phyloP scores from a whole-genome alignment of 2,797 vertebrate genomes.

The Danio choprae region DNA sequence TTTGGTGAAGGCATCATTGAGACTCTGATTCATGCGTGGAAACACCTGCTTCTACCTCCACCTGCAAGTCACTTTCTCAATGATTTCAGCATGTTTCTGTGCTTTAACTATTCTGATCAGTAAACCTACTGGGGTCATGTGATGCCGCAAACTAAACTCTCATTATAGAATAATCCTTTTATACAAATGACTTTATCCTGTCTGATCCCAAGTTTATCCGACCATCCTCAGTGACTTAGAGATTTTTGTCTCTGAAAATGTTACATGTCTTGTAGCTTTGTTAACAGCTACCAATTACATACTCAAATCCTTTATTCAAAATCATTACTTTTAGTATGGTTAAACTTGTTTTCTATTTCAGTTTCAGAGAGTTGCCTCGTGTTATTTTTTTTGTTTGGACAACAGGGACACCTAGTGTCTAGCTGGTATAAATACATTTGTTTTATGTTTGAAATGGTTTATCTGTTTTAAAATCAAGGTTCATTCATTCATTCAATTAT shows the following conservation, averaged over 20 bases:
- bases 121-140: not conserved
- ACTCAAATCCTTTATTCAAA: not conserved
- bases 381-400: not conserved
- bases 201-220: constrained; percentile 21
- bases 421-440: not conserved
- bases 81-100: not conserved
- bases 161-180: constrained; percentile 39
- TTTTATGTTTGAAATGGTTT: not conserved
- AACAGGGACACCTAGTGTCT: constrained; percentile 50
- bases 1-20: constrained; percentile 98
- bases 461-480: too few relatives aligned
- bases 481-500: too few relatives aligned
- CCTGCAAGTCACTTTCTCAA: constrained; percentile 75
- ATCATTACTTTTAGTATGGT: not conserved
- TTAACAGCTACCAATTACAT: not conserved
- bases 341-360: not conserved
- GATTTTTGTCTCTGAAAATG: constrained; percentile 1
- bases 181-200: constrained; percentile 28
- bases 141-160: constrained; percentile 19
- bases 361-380: not conserved
- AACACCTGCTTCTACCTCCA: constrained; percentile 91
- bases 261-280: not conserved
- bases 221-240: not conserved
- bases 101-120: not conserved
- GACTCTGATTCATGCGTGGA: constrained; percentile 97